phyloP scores from a whole-genome alignment of 2,797 vertebrate genomes.

The Scolopax bukidnonensis region DNA sequence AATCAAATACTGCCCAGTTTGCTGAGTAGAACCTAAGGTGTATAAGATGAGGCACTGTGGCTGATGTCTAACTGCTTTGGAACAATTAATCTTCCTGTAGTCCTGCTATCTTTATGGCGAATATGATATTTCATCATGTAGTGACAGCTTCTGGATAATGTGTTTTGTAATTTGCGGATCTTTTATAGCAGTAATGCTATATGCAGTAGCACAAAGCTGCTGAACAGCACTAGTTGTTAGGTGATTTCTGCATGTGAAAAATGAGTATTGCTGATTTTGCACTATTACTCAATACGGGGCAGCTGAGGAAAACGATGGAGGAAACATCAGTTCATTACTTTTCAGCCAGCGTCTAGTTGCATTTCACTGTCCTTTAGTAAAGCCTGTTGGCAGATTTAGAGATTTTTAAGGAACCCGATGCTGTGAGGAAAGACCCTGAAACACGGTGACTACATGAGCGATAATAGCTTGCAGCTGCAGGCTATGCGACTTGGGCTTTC shows the following conservation, averaged over 20 bases:
- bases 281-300: neutral
- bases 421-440: neutral
- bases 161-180: neutral
- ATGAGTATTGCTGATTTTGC: neutral
- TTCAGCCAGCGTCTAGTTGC: accelerated
- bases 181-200: neutral
- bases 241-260: neutral
- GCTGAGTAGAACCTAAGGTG: neutral
- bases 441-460: neutral
- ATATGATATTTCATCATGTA: neutral
- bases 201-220: no score
- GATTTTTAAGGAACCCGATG: accelerated
- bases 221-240: neutral
- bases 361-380: neutral
- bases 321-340: neutral
- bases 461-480: neutral
- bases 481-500: neutral
- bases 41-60: neutral
- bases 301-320: neutral
- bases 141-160: neutral
- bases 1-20: neutral
- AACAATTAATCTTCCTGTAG: neutral
- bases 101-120: neutral
- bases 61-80: neutral
- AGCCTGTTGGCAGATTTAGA: neutral